Evolutionary conservation across 1,140 invertebrate species (phyloP).

Genomic region (Procambarus clarkii): DNA sequence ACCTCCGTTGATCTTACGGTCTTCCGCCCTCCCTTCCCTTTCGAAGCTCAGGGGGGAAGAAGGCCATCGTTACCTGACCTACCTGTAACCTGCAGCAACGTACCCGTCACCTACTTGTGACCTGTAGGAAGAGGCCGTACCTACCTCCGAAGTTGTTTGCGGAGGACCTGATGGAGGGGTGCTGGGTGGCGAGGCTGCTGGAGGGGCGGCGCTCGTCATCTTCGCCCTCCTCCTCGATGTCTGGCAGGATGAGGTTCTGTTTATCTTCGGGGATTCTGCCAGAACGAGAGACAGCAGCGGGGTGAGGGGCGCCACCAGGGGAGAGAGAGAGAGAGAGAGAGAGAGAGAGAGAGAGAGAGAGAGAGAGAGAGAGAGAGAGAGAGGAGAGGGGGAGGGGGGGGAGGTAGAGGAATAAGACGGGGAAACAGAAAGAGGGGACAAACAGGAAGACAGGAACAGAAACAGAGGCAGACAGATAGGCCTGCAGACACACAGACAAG

Average conservation of each 20-base stretch:
- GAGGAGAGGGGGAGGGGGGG: neutral
- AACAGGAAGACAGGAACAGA: neutral
- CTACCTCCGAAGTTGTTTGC: conserved; percentile 37
- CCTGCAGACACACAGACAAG: too few species aligned
- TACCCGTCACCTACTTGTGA: too few species aligned
- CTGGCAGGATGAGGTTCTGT: conserved; percentile 80
- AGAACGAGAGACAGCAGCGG: neutral
- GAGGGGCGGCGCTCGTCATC: conserved; percentile 71
- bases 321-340: neutral
- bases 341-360: neutral
- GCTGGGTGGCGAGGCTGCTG: conserved; percentile 27
- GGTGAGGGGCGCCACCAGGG: neutral
- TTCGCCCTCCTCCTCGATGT: conserved; percentile 80
- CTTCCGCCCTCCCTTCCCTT: too few species aligned
- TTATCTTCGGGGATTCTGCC: conserved; percentile 81
- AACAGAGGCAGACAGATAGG: neutral
- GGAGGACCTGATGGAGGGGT: conserved; percentile 27
- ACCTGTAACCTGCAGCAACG: too few species aligned
- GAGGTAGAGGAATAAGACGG: neutral
- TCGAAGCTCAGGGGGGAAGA: too few species aligned
- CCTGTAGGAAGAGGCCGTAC: neutral
- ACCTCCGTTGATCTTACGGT: too few species aligned
- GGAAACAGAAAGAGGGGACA: neutral
- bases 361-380: neutral
- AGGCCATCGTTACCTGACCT: too few species aligned